A percentile compares a stretch with the other conserved stretches of the same genome.
These are phyloP conservation scores for Mantis religiosa DNA, from an alignment of 2,888 invertebrate genomes.

Conservation along the genomic window DNA sequence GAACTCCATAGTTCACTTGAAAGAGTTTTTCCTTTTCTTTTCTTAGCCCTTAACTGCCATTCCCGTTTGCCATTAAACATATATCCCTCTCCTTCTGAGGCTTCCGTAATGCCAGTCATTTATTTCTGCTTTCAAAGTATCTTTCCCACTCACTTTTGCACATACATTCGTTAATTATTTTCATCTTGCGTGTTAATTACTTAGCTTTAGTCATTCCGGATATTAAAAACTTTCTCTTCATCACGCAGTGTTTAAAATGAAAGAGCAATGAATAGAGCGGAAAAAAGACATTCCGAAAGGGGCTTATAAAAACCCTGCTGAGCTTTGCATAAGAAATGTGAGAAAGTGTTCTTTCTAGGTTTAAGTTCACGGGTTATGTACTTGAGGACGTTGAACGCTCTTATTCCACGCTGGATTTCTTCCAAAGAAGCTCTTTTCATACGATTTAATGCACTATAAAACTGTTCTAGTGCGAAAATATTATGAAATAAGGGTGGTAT, in stretches of 20 bases:
- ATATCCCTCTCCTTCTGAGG: not conserved
- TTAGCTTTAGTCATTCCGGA: not conserved
- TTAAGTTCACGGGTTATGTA: not conserved
- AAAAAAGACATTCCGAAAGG: not conserved
- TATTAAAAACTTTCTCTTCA: not conserved
- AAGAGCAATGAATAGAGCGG: not conserved
- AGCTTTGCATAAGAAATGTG: not conserved
- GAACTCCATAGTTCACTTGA: not conserved
- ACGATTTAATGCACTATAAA: no score
- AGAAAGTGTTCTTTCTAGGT: not conserved
- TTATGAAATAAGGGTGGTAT: no score
- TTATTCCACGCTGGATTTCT: no score
- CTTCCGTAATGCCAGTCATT: not conserved
- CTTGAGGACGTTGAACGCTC: no score
- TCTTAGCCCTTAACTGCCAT: not conserved
- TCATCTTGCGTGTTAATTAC: not conserved
- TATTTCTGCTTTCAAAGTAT: not conserved
- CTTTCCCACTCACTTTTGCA: not conserved
- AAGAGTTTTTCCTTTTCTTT: not conserved
- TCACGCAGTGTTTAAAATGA: not conserved
- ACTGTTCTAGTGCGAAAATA: no score
- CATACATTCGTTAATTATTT: not conserved
- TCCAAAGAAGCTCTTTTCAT: no score
- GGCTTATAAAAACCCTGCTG: not conserved
- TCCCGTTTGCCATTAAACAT: not conserved